phyloP scores from a whole-genome alignment of 2,888 invertebrate species.

The Saturnia pavonia region DNA sequence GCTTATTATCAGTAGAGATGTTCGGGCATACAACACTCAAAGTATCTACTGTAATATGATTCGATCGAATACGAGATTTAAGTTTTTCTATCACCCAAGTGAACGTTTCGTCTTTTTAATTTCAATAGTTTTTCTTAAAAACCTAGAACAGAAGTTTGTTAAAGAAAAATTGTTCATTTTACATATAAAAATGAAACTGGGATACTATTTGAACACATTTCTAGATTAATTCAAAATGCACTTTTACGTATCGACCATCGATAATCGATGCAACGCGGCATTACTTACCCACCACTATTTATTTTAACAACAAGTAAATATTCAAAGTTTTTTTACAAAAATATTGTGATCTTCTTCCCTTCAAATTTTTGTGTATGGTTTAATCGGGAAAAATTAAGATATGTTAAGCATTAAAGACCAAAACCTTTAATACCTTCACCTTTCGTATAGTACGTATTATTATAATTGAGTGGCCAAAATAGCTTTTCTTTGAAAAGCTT shows the following conservation, averaged over 20 bases:
- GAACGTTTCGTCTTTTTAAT: too few relatives aligned
- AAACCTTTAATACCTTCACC: slow-evolving; percentile 55
- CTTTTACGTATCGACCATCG: not conserved
- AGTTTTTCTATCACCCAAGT: too few relatives aligned
- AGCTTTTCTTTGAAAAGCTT: slow-evolving; percentile 54
- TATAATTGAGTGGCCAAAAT: slow-evolving; percentile 73
- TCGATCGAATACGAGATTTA: too few relatives aligned
- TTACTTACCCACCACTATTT: not conserved
- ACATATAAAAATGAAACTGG: too few relatives aligned
- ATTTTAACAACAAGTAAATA: not conserved
- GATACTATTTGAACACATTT: not conserved
- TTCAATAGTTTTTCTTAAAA: too few relatives aligned
- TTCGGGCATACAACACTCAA: too few relatives aligned
- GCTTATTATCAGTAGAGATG: too few relatives aligned
- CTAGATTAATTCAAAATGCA: too few relatives aligned
- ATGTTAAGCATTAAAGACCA: slow-evolving; percentile 35
- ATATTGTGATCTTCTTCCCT: slow-evolving; percentile 70
- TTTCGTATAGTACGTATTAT: slow-evolving; percentile 43
- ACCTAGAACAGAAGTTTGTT: too few relatives aligned
- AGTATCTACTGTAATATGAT: too few relatives aligned
- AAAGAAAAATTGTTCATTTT: too few relatives aligned
- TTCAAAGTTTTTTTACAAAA: not conserved
- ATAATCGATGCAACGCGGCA: not conserved
- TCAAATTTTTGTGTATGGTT: slow-evolving; percentile 33
- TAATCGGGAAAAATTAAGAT: not conserved